A percentile compares a stretch with the other conserved stretches of the same genome.
phyloP scores from a whole-genome alignment of 2,888 invertebrate genomes.

The Mesorhabditis sp. region DNA sequence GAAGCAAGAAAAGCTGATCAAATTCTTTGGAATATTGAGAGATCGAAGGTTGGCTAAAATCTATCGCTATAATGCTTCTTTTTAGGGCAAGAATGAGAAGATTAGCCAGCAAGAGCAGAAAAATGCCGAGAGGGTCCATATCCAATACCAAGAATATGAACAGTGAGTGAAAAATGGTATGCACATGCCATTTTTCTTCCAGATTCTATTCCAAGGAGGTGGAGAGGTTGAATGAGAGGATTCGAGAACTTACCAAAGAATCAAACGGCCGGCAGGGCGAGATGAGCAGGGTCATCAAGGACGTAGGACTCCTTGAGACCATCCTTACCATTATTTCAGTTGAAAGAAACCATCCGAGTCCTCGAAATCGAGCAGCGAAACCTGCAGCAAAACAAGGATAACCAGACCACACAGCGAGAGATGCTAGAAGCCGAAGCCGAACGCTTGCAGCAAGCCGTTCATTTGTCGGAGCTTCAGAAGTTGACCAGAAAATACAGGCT shows the following conservation, averaged over 20 bases:
- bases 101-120: slow-evolving; percentile 46
- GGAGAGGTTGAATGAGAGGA: slow-evolving; percentile 46
- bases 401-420: slow-evolving; percentile 19
- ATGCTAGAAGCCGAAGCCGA: slow-evolving; percentile 50
- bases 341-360: slow-evolving; percentile 51
- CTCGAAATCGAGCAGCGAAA: slow-evolving; percentile 57
- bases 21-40: slow-evolving; percentile 42
- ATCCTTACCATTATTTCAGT: slow-evolving; percentile 19
- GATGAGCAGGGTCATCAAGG: slow-evolving; percentile 33
- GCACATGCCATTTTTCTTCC: background rate
- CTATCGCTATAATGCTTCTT: slow-evolving; percentile 6
- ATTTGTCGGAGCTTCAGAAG: slow-evolving; percentile 54
- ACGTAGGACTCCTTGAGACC: slow-evolving; percentile 11
- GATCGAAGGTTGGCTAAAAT: slow-evolving; percentile 16
- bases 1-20: slow-evolving; percentile 52
- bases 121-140: slow-evolving; percentile 43
- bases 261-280: slow-evolving; percentile 36
- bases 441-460: slow-evolving; percentile 50
- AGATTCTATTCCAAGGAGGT: slow-evolving; percentile 15
- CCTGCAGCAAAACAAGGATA: slow-evolving; percentile 31
- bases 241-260: slow-evolving; percentile 42
- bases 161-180: slow-evolving; percentile 15
- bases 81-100: slow-evolving; percentile 31
- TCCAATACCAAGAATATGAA: slow-evolving; percentile 55
- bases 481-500: slow-evolving; percentile 56